Evolutionary conservation across 2,888 invertebrate species (phyloP), one percentile per base, ranked within the genome.

Genomic region (Amaurobius ferox): DNA sequence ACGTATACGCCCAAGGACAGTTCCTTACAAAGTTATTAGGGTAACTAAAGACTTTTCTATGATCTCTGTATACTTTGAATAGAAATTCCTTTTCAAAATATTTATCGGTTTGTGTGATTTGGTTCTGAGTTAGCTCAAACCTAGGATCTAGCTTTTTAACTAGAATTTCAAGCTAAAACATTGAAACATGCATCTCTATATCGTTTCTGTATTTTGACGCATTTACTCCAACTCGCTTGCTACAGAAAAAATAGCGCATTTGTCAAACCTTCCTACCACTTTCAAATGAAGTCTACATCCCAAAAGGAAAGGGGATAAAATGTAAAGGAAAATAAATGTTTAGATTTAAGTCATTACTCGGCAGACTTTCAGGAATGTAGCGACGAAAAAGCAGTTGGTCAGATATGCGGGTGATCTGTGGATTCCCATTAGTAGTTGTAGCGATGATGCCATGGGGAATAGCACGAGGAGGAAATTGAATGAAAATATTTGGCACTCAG

Each of bases 401-500:
- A 72, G 72, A 55, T 61, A 64, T 48, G 72, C 26, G 72, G 26
- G 73, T 35, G 68, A 67, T 73, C 67, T 35, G 30, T 48, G 48
- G 29, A 9, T 39, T 29, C 40, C 32, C 73, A 80, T 80, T 73
- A 80, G 73, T 68, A 30, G 66, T 44, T 44, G 66, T 26, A 55
- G 61, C 68, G 29, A 39, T 39, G 70, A 67, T 61, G 48, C 68
- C 48, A 48, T 32, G 66, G 35, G 44, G 30, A 68, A 64, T 44
- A 73, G 71, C 67, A 79, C 28, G 35, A 35, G 61, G 13, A 39
- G 44, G 30, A 48, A 67, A 79, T 71, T 66, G 68, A 76, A 81
- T 70, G 81, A 76, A 76, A 81, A 81, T 76, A 48, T 81, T 76
- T 76, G 32, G 74, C 73, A 73, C 67, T 80, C 73, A 80, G 73